Evolutionary conservation across 1,140 invertebrate species (phyloP).

Genomic region (Penaeus japonicus): DNA sequence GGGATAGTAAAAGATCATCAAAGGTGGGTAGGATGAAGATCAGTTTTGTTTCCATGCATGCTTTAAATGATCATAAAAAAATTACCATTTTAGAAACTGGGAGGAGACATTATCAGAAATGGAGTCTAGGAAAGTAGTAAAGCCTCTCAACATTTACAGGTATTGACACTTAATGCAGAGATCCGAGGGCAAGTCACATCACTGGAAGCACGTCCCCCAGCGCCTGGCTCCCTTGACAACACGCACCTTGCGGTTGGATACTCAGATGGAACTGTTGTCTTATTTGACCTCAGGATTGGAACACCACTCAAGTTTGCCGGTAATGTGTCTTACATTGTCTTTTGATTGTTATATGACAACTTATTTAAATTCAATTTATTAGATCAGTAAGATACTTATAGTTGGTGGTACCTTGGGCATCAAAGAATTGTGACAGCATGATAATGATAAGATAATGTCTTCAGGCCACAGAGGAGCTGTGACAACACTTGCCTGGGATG

Average conservation of each 20-base stretch:
- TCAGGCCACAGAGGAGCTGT: slow-evolving; percentile 47
- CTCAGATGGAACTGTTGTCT: slow-evolving; percentile 28
- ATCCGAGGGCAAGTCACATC: slow-evolving; percentile 17
- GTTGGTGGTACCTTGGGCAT: no score
- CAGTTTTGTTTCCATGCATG: background rate
- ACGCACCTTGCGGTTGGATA: slow-evolving; percentile 49
- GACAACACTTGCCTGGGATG: slow-evolving; percentile 58
- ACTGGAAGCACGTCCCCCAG: slow-evolving; percentile 26
- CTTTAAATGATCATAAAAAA: background rate
- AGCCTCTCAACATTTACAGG: background rate
- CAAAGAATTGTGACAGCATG: no score
- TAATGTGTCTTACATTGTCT: background rate
- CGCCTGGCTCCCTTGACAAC: slow-evolving; percentile 45
- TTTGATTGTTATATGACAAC: background rate
- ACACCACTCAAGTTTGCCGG: slow-evolving; percentile 37
- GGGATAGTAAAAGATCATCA: slow-evolving; percentile 72
- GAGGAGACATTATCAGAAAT: background rate
- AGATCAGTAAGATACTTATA: background rate
- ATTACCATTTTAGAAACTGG: background rate
- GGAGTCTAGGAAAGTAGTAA: background rate
- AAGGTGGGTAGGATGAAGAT: slow-evolving; percentile 17
- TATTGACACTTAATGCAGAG: slow-evolving; percentile 31
- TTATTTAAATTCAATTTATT: no score
- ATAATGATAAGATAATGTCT: background rate
- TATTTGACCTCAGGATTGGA: slow-evolving; percentile 39